phyloP scores from a whole-genome alignment of 2,888 invertebrate species.

The Caenorhabditis panamensis region DNA sequence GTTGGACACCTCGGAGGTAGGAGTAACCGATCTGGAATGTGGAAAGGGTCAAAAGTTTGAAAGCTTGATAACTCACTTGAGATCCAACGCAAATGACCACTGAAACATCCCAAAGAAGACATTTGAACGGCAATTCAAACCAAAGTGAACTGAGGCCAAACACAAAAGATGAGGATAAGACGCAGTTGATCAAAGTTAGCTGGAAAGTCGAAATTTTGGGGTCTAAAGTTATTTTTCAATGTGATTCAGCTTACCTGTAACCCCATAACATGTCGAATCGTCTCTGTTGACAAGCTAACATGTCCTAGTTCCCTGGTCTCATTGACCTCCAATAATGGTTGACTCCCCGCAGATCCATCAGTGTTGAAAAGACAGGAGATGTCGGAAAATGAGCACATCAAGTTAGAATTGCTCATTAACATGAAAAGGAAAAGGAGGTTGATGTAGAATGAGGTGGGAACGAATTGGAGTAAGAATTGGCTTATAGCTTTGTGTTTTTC shows the following conservation, averaged over 20 bases:
- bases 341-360: slow-evolving; percentile 22
- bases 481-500: slow-evolving; percentile 35
- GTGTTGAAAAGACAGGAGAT: slow-evolving; percentile 63
- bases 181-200: slow-evolving; percentile 50
- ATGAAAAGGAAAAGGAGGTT: slow-evolving; percentile 58
- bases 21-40: slow-evolving; percentile 61
- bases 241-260: slow-evolving; percentile 63
- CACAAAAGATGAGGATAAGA: slow-evolving; percentile 35
- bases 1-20: slow-evolving; percentile 48
- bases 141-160: slow-evolving; percentile 59
- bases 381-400: slow-evolving; percentile 66
- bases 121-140: slow-evolving; percentile 46
- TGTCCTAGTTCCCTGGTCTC: slow-evolving; percentile 14
- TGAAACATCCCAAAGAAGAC: slow-evolving; percentile 40
- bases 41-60: neutral
- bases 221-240: too few relatives aligned
- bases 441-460: slow-evolving; percentile 59
- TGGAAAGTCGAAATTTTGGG: too few relatives aligned
- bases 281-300: slow-evolving; percentile 57
- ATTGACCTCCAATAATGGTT: slow-evolving; percentile 28
- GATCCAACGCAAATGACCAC: slow-evolving; percentile 34
- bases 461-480: slow-evolving; percentile 62
- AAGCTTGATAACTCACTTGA: slow-evolving; percentile 41
- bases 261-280: slow-evolving; percentile 65
- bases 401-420: slow-evolving; percentile 57